Base-by-base conservation (phyloP, 1,140 invertebrate species). In the Metopolophium dirhodum region DNA sequence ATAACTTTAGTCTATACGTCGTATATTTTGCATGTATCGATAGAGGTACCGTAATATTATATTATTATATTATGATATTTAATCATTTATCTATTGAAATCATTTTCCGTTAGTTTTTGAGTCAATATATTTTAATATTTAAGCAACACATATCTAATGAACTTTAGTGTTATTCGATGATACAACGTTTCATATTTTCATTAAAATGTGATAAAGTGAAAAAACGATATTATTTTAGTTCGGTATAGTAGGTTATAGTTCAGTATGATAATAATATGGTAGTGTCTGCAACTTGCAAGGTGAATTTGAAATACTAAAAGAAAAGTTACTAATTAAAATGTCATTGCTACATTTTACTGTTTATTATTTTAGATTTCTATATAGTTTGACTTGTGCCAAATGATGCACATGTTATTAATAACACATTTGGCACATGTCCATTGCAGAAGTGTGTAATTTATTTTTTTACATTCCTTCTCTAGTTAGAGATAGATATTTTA, bases 331-430 rank as follows among this genome's bases (percentile, higher is more conserved):
- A 89, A 89, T 89, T 89, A 89, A 89, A 89, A 89, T 41, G 51
- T 89, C 49, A 89, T 89, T 41, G 88, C 51, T 37, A 57, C 8
- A 89, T 89, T 89, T 89, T 89, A 37, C n/a, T 37, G 49, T 89
- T 89, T 37, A 89, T 89, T 89, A 54, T 54, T 89, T 57, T 89
- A 89, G 51, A 57, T 89, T 57, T 89, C 88, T 57, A 41, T 57
- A 41, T 89, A 89, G 51, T 57, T 57, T 89, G 22, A 37, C 51
- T 89, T 41, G 35, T 89, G 88, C 88, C 88, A 57, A 89, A 89
- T 41, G 88, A 89, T 57, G 88, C 49, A 57, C 35, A 41, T 57
- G 88, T 89, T 89, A 89, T 89, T 89, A 89, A 89, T 89, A 89
- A 89, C 35, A 37, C 35, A 37, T 89, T 89, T 89, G 88, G 88